Percentiles rank a stretch among this genome's conserved stretches.
phyloP scores from a whole-genome alignment of 2,797 vertebrate genomes.

The Anabas testudineus region DNA sequence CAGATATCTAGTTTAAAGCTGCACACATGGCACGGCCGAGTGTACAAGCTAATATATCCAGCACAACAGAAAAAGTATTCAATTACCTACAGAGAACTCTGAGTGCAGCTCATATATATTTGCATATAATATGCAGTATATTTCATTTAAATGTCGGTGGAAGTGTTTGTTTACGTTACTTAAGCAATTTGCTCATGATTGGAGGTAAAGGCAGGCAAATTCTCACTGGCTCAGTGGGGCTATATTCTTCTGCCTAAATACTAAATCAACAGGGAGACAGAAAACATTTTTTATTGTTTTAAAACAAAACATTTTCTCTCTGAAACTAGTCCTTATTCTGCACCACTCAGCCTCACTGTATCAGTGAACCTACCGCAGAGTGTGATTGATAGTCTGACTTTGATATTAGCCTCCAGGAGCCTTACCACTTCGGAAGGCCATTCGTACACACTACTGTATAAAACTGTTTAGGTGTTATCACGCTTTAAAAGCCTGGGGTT shows the following conservation, averaged over 20 bases:
- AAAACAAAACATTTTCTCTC: not conserved
- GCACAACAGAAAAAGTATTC: not conserved
- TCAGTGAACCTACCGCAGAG: not conserved
- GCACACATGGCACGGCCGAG: not conserved
- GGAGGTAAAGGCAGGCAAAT: conserved; percentile 3
- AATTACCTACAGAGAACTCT: not conserved
- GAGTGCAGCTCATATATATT: not conserved
- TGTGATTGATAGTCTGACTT: conserved; percentile 17
- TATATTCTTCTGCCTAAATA: conserved; percentile 4
- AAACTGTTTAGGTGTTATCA: conserved; percentile 7
- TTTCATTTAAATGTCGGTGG: conserved; percentile 6
- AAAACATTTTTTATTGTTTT: not conserved
- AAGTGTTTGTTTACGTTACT: conserved; percentile 9
- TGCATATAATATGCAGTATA: conserved; percentile 1
- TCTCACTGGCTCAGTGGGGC: not conserved
- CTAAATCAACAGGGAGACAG: not conserved
- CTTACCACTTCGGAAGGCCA: conserved; percentile 10
- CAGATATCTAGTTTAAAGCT: not conserved
- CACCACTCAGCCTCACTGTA: not conserved
- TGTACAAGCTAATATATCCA: not conserved
- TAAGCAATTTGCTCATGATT: conserved; percentile 1
- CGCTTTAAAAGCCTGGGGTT: not conserved
- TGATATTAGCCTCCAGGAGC: conserved; percentile 15
- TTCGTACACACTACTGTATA: not conserved
- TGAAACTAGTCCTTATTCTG: not conserved